These are phyloP conservation scores for Platichthys stellatus DNA, from an alignment of 2,113 vertebrate genomes.

Conservation along the genomic window DNA sequence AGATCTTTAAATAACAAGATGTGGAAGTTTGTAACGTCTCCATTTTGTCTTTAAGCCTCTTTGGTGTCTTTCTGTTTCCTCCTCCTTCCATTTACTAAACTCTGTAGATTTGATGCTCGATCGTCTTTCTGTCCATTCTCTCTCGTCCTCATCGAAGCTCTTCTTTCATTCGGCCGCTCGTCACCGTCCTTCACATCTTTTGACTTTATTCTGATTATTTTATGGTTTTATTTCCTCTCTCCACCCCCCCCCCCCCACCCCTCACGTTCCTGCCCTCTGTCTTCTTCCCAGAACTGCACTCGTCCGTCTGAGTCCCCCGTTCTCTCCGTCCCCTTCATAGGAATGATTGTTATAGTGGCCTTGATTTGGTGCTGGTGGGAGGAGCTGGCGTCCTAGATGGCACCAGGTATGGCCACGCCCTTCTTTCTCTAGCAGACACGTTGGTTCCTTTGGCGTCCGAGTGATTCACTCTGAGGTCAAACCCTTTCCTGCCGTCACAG, in stretches of 20 bases:
- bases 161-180: slow-evolving; percentile 8
- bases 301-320: slow-evolving; percentile 83
- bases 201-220: slow-evolving; percentile 54
- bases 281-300: slow-evolving; percentile 84
- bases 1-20: slow-evolving; percentile 65
- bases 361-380: slow-evolving; percentile 97
- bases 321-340: slow-evolving; percentile 89
- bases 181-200: slow-evolving; percentile 27
- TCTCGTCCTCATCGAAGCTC: too few relatives aligned
- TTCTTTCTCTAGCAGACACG: slow-evolving; percentile 65
- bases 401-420: slow-evolving; percentile 88
- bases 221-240: slow-evolving; percentile 47
- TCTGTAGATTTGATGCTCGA: slow-evolving; percentile 60
- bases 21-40: not conserved
- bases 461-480: not conserved
- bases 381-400: slow-evolving; percentile 88
- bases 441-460: not conserved
- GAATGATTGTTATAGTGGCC: slow-evolving; percentile 94
- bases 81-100: slow-evolving; percentile 12
- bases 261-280: slow-evolving; percentile 59
- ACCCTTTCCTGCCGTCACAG: too few relatives aligned
- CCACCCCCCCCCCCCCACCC: slow-evolving; percentile 6
- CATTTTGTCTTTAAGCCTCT: slow-evolving; percentile 71
- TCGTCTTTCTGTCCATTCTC: not conserved
- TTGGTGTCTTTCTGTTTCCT: slow-evolving; percentile 45